Evolutionary conservation across 2,113 vertebrate genomes (phyloP).

Genomic region (Heptranchias perlo): DNA sequence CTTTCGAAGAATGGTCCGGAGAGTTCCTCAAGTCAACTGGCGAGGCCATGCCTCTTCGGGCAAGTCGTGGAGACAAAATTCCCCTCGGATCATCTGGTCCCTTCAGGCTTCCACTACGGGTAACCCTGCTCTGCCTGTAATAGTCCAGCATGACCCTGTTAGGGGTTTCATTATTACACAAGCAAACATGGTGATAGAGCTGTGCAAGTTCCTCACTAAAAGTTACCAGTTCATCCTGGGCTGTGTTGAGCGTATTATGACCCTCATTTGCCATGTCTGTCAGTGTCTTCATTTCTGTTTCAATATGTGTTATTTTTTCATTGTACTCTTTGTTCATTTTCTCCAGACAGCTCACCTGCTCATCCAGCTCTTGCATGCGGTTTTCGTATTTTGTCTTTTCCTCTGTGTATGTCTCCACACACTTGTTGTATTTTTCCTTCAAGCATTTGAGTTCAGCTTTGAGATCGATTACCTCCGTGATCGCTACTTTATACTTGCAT

Average conservation of each 20-base stretch:
- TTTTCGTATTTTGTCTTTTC: slow-evolving; percentile 70
- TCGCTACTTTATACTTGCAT: slow-evolving; percentile 93
- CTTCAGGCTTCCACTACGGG: slow-evolving; percentile 84
- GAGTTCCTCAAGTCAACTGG: slow-evolving; percentile 62
- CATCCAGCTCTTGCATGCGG: slow-evolving; percentile 65
- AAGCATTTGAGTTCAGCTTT: slow-evolving; percentile 93
- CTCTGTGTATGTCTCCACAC: slow-evolving; percentile 77
- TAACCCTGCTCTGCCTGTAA: slow-evolving; percentile 85
- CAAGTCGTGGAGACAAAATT: slow-evolving; percentile 79
- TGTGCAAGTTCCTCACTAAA: slow-evolving; percentile 96
- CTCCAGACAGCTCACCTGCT: slow-evolving; percentile 77
- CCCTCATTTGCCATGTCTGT: slow-evolving; percentile 72
- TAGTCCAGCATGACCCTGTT: slow-evolving; percentile 98
- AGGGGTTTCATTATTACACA: slow-evolving; percentile 96
- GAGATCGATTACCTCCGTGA: slow-evolving; percentile 92
- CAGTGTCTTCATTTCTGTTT: slow-evolving; percentile 77
- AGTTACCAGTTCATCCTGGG: slow-evolving; percentile 91
- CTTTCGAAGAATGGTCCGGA: slow-evolving; percentile 70
- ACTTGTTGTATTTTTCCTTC: slow-evolving; percentile 90
- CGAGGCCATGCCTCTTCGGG: slow-evolving; percentile 70
- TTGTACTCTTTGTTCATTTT: slow-evolving; percentile 69
- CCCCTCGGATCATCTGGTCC: slow-evolving; percentile 81
- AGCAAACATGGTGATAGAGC: slow-evolving; percentile 94
- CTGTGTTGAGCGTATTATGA: slow-evolving; percentile 80
- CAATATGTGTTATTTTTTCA: slow-evolving; percentile 72